These are phyloP conservation scores for Latrodectus elegans DNA, from an alignment of 2,888 invertebrate genomes.

Conservation along the genomic window DNA sequence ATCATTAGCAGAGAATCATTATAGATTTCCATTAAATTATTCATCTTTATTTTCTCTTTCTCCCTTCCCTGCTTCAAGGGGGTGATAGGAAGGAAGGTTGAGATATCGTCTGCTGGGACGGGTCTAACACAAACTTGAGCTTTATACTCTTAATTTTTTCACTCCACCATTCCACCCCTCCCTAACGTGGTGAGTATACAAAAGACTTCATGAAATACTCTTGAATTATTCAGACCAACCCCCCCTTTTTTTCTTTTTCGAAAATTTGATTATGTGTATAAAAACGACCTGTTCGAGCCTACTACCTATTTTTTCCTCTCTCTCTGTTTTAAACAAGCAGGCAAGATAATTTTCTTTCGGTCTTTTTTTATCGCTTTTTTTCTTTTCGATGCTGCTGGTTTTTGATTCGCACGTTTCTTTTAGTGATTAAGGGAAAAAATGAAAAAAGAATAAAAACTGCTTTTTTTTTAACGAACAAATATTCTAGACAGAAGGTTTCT, in stretches of 20 bases:
- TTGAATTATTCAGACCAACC: conserved; percentile 37
- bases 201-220: conserved; percentile 22
- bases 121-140: not conserved
- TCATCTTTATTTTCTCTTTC: conserved; percentile 5
- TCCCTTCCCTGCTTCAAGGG: not conserved
- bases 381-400: not conserved
- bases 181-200: not conserved
- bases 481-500: too few relatives aligned
- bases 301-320: too few relatives aligned
- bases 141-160: conserved; percentile 1
- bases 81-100: too few relatives aligned
- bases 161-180: not conserved
- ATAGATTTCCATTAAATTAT: conserved; percentile 44
- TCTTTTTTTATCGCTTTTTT: not conserved
- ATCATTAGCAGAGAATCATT: conserved; percentile 27
- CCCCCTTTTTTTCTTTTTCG: not conserved
- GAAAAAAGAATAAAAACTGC: too few relatives aligned
- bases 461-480: too few relatives aligned
- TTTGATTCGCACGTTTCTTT: not conserved
- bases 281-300: conserved; percentile 9
- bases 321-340: not conserved
- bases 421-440: too few relatives aligned
- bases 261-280: conserved; percentile 22
- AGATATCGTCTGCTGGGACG: too few relatives aligned
- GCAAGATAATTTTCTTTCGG: not conserved